Base-by-base conservation (phyloP, 2,113 vertebrate genomes). In the Leuciscus idus region DNA sequence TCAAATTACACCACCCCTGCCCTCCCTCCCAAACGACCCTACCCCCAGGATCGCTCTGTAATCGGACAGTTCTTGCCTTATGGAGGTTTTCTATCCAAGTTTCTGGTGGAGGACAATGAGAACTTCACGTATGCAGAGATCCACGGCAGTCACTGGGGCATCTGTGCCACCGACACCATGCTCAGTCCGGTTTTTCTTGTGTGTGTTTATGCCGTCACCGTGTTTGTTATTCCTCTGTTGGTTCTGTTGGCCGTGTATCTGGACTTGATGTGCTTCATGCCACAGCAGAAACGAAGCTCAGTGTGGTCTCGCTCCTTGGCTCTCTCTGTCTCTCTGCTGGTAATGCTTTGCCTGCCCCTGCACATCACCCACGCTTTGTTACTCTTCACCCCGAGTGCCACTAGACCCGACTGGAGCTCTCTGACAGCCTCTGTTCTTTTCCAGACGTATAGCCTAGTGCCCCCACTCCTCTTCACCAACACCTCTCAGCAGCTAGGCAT, bases 71-170 rank as follows among this genome's bases (percentile, higher is more conserved):
- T 92, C 73, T 90, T 94, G 43, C 94, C 94, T 4, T 95, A 94
- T 0, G 91, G 92, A 19, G 93, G 94, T 8, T 95, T 96, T 86
- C 90, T 96, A 80, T 95, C 95, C 52, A 95, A 94, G 90, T 95
- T 94, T 78, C 93, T 94, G 10, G 87, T 92, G 74, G 90, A 93
- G 39, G 91, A 93, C 85, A 87, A 85, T 59, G 78, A 85, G 39
- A 93, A 94, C 75, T 92, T 94, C 84, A 95, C 90, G 39, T 95
- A 93, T 3, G 90, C 91, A 2, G 91, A 94, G 68, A 91, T 94
- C 83, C 94, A 94, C 26, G 84, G 91, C n/a, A 92, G 91, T 66
- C 95, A 96, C 88, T 93, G 94, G 87, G 93, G 90, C 0, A 88
- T 92, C 30, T 96, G 96, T 1, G 92, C 93, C 11, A 85, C 92